Evolutionary conservation across 92 coral and sea anemone species (phyloP).

Genomic region (Umimayanthus chanpuru): DNA sequence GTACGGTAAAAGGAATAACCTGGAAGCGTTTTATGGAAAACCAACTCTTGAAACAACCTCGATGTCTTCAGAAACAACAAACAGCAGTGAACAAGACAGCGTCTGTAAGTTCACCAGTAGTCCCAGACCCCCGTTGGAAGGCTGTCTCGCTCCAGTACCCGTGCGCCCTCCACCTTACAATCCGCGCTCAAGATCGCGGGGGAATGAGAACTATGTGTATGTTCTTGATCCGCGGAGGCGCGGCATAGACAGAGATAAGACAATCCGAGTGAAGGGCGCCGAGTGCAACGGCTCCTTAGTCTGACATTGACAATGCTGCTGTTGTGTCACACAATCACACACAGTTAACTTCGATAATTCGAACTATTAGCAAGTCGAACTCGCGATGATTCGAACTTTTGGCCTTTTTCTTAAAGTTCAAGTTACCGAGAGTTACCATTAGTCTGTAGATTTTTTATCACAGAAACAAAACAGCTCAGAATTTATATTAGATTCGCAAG

Average conservation of each 20-base stretch:
- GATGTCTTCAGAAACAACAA: conserved; percentile 90
- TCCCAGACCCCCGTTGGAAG: conserved; percentile 81
- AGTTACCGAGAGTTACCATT: not conserved
- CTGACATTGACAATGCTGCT: not conserved
- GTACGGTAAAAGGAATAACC: conserved; percentile 93
- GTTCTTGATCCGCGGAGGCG: conserved; percentile 76
- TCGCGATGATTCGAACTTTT: too few relatives aligned
- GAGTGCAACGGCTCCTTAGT: conserved; percentile 71
- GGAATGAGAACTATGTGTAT: conserved; percentile 76
- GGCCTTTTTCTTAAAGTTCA: too few relatives aligned
- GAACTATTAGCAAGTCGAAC: too few relatives aligned
- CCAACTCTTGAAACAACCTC: conserved; percentile 98
- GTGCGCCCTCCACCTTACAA: conserved; percentile 72
- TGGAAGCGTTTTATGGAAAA: conserved; percentile 92
- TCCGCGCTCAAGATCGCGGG: conserved; percentile 81
- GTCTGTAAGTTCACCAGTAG: conserved; percentile 94
- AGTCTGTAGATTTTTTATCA: not conserved
- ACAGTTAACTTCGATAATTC: too few relatives aligned
- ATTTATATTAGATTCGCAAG: not conserved
- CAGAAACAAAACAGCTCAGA: conserved; percentile 1
- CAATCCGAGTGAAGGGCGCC: conserved; percentile 45
- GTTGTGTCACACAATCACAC: not conserved
- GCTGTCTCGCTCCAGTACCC: conserved; percentile 81
- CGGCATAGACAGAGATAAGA: conserved; percentile 42
- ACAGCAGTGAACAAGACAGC: conserved; percentile 97